These are phyloP conservation scores for Pseudachorutes palmiensis DNA, from an alignment of 1,140 invertebrate genomes.

Conservation along the genomic window DNA sequence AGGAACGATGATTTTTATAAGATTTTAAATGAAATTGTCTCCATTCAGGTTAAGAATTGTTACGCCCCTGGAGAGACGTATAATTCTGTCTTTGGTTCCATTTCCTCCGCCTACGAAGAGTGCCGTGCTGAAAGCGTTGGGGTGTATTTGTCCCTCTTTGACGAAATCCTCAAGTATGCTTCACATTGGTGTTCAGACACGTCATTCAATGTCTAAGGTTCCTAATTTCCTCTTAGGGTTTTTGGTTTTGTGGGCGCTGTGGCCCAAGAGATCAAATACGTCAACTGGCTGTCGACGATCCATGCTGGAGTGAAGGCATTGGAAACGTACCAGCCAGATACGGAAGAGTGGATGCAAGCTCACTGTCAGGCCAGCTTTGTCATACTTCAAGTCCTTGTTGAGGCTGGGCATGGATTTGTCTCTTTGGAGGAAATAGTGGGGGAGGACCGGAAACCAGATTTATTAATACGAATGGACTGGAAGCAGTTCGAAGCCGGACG, in stretches of 20 bases:
- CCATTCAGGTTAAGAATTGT: slow-evolving; percentile 53
- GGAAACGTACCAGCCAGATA: slow-evolving; percentile 80
- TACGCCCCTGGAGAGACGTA: slow-evolving; percentile 82
- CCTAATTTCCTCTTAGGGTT: slow-evolving; percentile 51
- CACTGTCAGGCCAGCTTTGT: slow-evolving; percentile 83
- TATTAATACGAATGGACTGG: slow-evolving; percentile 68
- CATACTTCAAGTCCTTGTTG: slow-evolving; percentile 71
- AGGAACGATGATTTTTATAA: not conserved
- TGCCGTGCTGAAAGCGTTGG: slow-evolving; percentile 92
- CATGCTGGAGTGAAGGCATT: slow-evolving; percentile 76
- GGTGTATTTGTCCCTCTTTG: slow-evolving; percentile 68
- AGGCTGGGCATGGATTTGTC: slow-evolving; percentile 75
- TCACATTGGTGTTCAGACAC: not conserved
- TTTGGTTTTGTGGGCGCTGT: slow-evolving; percentile 69
- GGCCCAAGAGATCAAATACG: slow-evolving; percentile 76
- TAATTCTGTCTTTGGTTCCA: slow-evolving; percentile 75
- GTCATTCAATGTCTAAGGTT: not conserved
- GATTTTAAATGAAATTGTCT: not conserved
- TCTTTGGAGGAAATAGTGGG: slow-evolving; percentile 58
- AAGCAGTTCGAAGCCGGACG: slow-evolving; percentile 73
- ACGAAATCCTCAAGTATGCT: slow-evolving; percentile 62
- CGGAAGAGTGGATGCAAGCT: slow-evolving; percentile 69
- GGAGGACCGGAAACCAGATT: slow-evolving; percentile 59
- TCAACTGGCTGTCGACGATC: slow-evolving; percentile 82
- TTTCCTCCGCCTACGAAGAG: slow-evolving; percentile 89